Evolutionary conservation across 2,113 vertebrate genomes (phyloP), one percentile per base, ranked within the genome.

Genomic region (Plectropomus leopardus): DNA sequence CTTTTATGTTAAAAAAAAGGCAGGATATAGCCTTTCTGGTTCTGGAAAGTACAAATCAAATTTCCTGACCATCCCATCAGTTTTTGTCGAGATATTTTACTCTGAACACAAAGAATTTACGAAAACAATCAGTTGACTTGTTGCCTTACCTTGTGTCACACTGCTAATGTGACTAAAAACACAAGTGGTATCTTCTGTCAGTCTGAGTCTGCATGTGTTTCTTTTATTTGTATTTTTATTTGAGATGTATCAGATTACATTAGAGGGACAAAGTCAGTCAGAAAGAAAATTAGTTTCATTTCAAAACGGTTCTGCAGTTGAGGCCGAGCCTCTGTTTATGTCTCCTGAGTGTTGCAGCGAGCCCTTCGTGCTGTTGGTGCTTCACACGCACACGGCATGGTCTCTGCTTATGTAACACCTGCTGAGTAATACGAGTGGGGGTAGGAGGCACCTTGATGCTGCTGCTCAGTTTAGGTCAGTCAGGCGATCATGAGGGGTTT

Each of bases 361-460:
- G 69, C 30, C 69, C 23, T 5, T 55, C 9, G 0, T 73, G 53
- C 75, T 73, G 53, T 55, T 28, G 2, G 15, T 55, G 54, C 54
- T 17, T 63, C 23, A 0, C 57, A 10, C 7, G 74, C 61, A 34
- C 48, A 2, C 47, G 15, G 23, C 61, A 3, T 30, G 36, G 32
- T 26, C 11, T 54, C 59, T 53, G 21, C 45, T 72, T 67, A 80
- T 28, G 61, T 76, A 85, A 76, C 77, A 26, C 24, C 14, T 23
- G 83, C 67, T 80, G 59, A 67, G 72, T 67, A 50, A 71, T 54
- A 21, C 17, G 1, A 1, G 24, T 2, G 67, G 0, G 17, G 24
- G 45, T 2, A 40, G 13, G 72, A 58, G 16, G 45, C 40, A 60
- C 66, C 8, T 11, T 30, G 36, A 40, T 10, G 55, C 64, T 57